Conservation (phyloP, 35 echinoderm and acorn worm species). For the Ophiothrix spiculata region DNA sequence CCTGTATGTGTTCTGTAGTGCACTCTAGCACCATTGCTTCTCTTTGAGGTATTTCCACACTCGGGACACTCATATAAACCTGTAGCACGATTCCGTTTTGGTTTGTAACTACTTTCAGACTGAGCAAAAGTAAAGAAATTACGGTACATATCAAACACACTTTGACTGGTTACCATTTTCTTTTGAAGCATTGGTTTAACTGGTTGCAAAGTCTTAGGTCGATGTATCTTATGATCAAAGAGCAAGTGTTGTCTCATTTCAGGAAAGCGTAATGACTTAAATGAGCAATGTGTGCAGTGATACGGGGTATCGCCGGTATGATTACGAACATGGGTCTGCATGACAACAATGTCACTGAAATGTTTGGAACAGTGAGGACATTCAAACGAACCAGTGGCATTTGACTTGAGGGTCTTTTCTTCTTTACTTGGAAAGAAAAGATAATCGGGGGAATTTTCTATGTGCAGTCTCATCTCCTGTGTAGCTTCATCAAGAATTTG, state of each 20-base stretch:
- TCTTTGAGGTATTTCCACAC: neutral
- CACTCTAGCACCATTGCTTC: neutral
- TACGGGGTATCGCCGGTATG: neutral
- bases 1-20: constrained; percentile 4
- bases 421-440: neutral
- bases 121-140: neutral
- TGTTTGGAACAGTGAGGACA: neutral
- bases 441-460: neutral
- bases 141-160: neutral
- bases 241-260: neutral
- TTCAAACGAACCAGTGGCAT: neutral
- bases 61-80: neutral
- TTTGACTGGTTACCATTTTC: neutral
- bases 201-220: neutral
- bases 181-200: neutral
- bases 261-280: neutral
- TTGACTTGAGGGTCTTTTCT: neutral
- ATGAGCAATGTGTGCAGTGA: neutral
- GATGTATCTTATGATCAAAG: neutral
- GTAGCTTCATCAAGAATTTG: too few relatives aligned
- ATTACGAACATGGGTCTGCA: neutral
- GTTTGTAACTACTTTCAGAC: neutral
- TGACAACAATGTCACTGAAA: neutral
- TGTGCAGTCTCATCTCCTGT: neutral
- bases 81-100: neutral